A percentile compares a stretch with the other conserved stretches of the same genome.
These are phyloP conservation scores for Thamnaconus septentrionalis DNA, from an alignment of 2,113 vertebrate species.

Conservation along the genomic window DNA sequence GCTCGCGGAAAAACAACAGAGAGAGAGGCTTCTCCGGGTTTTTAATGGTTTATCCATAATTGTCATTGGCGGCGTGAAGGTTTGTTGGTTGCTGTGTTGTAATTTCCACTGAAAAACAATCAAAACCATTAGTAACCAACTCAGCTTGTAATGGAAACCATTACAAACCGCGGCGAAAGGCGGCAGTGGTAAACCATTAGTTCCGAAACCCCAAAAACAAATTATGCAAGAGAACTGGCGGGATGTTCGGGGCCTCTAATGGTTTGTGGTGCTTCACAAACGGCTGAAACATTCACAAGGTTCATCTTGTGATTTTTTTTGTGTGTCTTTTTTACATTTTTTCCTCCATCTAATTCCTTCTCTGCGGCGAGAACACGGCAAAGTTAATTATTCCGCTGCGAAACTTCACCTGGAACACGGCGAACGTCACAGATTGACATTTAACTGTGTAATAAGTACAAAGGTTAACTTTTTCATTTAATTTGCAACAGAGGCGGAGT, in stretches of 20 bases:
- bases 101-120: conserved; percentile 23
- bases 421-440: conserved; percentile 45
- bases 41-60: conserved; percentile 3
- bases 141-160: conserved; percentile 23
- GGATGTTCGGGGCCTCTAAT: conserved; percentile 11
- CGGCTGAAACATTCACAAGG: conserved; percentile 22
- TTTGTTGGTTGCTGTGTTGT: conserved; percentile 4
- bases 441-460: conserved; percentile 35
- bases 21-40: not conserved
- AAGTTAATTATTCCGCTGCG: conserved; percentile 44
- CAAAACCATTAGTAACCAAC: conserved; percentile 27
- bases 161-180: conserved; percentile 29
- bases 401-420: conserved; percentile 26
- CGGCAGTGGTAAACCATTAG: conserved; percentile 6
- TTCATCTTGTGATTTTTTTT: conserved; percentile 13
- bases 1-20: not conserved
- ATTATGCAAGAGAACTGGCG: conserved; percentile 15
- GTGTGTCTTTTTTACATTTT: conserved; percentile 6
- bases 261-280: conserved; percentile 18
- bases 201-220: conserved; percentile 9
- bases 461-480: conserved; percentile 49
- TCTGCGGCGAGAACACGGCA: conserved; percentile 5
- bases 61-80: not conserved
- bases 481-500: conserved; percentile 29
- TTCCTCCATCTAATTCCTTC: too few relatives aligned